These are phyloP conservation scores for Amitus sp. DNA, from an alignment of 2,888 invertebrate genomes.

Conservation along the genomic window DNA sequence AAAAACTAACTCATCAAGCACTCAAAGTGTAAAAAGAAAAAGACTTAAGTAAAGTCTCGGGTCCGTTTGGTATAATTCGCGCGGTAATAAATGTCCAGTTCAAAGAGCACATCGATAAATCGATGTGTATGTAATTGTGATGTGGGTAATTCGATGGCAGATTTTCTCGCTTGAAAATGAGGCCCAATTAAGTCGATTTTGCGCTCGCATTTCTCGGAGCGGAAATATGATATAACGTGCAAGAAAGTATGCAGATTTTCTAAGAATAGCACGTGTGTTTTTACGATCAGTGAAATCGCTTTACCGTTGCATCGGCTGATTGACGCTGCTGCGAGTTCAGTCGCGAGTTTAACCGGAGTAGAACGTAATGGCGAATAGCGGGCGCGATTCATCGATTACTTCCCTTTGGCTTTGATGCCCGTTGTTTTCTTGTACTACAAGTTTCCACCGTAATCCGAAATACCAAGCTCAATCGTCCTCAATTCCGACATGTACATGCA, in stretches of 20 bases:
- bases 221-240: neutral
- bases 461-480: conserved; percentile 11
- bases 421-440: conserved; percentile 15
- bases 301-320: conserved; percentile 26
- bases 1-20: too few species aligned
- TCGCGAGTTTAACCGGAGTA: conserved; percentile 12
- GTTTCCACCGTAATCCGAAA: conserved; percentile 10
- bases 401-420: conserved; percentile 17
- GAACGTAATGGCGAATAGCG: conserved; percentile 14
- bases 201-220: neutral
- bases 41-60: too few species aligned
- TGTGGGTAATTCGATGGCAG: too few species aligned
- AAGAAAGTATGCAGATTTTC: conserved; percentile 3
- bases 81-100: too few species aligned
- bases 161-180: too few species aligned
- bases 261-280: neutral
- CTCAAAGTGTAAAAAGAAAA: too few species aligned
- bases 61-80: too few species aligned
- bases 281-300: conserved; percentile 8
- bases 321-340: conserved; percentile 15
- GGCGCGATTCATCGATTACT: conserved; percentile 23
- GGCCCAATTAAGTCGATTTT: too few species aligned
- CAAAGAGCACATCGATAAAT: too few species aligned
- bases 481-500: too few species aligned
- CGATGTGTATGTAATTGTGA: too few species aligned